Evolutionary conservation across 2,113 vertebrate genomes (phyloP), one percentile per base, ranked within the genome.

Genomic region (Lepus americanus): DNA sequence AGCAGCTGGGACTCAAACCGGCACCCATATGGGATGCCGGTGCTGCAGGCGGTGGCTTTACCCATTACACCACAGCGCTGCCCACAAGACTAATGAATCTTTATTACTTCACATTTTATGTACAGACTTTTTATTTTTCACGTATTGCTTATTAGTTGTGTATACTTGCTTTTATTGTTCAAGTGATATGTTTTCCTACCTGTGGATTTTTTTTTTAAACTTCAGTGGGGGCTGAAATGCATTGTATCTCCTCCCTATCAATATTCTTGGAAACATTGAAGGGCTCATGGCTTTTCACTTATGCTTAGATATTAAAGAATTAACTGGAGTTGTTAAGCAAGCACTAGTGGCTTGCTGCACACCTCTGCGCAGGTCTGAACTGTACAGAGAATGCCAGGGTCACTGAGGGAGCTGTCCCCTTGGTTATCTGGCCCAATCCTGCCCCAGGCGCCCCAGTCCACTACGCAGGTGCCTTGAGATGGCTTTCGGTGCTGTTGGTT

Each of bases 161-260:
- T 36, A 33, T 53, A 81, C 11, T 81, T 87, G 17, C 77, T 93
- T 89, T 90, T 84, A 36, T 69, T 63, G 44, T 92, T 76, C 20
- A 66, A 80, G 25, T 64, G 51, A 39, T 87, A 20, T 2, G 51
- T 29, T 80, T 87, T 94, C 70, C 61, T 59, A n/a, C 49, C 23
- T 89, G 29, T 78, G 31, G 44, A 44, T 51, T 73, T 69, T 55
- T 36, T 92, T 87, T 89, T 64, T 33, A 55, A 94, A 66, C 25
- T 72, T 92, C 76, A 19, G n/a, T 53, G 86, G n/a, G n/a, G 39
- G 39, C 82, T 17, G 10, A 12, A 82, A 83, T 67, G 22, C 55
- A 69, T 88, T 79, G 20, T 59, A 87, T 78, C 25, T 14, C 33
- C 12, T 9, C 9, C 6, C 12, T 19, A 61, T 64, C 74, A 63